Evolutionary conservation across 2,888 invertebrate genomes (phyloP), one percentile per base, ranked within the genome.

Genomic region (Phortica magna): DNA sequence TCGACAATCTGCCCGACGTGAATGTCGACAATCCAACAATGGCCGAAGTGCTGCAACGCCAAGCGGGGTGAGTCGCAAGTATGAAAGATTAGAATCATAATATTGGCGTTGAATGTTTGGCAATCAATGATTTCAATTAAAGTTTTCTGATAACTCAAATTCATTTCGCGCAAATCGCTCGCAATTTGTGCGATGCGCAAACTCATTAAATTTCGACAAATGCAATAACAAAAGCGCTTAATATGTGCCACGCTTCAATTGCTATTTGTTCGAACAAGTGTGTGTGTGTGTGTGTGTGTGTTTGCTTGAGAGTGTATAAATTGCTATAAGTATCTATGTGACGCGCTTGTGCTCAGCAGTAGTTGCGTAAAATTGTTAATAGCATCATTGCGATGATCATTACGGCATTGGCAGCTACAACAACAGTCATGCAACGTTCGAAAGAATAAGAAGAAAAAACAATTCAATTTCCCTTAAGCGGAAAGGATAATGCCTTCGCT

Each of bases 21-120:
- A 78, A 82, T 12, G 91, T 94, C 79, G 93, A 94, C 79, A 96
- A 96, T 90, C 96, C 96, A 0, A 95, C 94, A 4, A 93, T 97
- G 77, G 95, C 94, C 0, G 94, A 95, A 84, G 91, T 96, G 91
- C 94, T 95, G 87, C 94, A 92, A 76, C 89, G 93, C 55, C 88
- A 89, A 81, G 83, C 91, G 65, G 91, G 92, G 93, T 93, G 85
- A 92, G 92, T 85, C 7, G 2, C n/a, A 43, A 43, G 10, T 10
- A 43, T 7, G 6, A 43, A 2, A 48, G 7, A 12, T 0, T 12
- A 48, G 10, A 14, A 48, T 12, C 48, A 48, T 12, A 48, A 48
- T 48, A 48, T 31, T 31, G 31, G 5, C 31, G 5, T 0, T 31
- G 31, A 31, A 31, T 31, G 31, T 31, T 65, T 41, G 39, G 19